Evolutionary conservation across 1,140 invertebrate species (phyloP).

Genomic region (Aphelinus certus): DNA sequence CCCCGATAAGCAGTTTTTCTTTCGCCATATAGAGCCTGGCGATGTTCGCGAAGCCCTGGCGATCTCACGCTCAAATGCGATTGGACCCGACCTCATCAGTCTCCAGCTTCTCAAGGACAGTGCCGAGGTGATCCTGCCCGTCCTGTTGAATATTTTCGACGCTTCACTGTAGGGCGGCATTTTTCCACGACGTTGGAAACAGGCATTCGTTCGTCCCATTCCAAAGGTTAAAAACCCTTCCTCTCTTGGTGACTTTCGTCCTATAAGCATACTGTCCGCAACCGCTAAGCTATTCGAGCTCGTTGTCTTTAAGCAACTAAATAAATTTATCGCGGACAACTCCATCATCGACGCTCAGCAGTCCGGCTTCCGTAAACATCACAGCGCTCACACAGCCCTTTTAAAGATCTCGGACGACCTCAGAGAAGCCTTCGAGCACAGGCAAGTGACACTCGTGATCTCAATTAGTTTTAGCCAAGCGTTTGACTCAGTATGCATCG

Average conservation of each 20-base stretch:
- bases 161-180: neutral
- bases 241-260: neutral
- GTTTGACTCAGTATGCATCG: slow-evolving; percentile 8
- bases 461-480: slow-evolving; percentile 13
- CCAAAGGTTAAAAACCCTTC: neutral
- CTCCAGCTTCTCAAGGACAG: neutral
- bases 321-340: neutral
- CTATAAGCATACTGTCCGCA: neutral
- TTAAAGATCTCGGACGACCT: neutral
- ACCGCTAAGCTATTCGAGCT: neutral
- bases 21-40: too few relatives aligned
- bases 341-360: slow-evolving; percentile 3
- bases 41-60: neutral
- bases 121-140: neutral
- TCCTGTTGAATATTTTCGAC: neutral
- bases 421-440: neutral
- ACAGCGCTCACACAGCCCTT: neutral
- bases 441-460: neutral
- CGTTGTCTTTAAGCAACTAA: neutral
- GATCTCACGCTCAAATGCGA: neutral
- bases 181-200: neutral
- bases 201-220: neutral
- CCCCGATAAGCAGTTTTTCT: too few relatives aligned
- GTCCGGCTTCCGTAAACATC: neutral
- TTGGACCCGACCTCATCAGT: neutral